phyloP scores from a whole-genome alignment of 1,140 invertebrate genomes.

The Aphaenogaster ashmeadi region DNA sequence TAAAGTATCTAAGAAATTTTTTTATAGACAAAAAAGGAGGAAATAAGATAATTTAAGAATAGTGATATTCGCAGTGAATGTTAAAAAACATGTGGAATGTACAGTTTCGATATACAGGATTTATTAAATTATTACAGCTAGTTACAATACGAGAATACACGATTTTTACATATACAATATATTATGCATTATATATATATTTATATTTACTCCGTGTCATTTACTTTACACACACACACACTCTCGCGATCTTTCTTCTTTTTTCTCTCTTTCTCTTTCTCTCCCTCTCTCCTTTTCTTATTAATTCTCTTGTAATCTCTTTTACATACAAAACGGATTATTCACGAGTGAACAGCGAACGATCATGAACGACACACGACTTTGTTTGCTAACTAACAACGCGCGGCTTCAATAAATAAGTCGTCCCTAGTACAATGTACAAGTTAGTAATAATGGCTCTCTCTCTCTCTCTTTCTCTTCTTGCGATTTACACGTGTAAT shows the following conservation, averaged over 20 bases:
- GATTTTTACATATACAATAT: slow-evolving; percentile 81
- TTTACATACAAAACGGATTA: slow-evolving; percentile 70
- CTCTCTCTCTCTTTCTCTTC: background rate
- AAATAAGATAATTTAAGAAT: background rate
- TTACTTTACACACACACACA: slow-evolving; percentile 54
- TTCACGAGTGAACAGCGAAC: slow-evolving; percentile 63
- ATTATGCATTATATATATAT: slow-evolving; percentile 69
- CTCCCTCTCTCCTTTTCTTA: slow-evolving; percentile 1
- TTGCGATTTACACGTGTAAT: slow-evolving; percentile 43
- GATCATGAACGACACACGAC: slow-evolving; percentile 54
- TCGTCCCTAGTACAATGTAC: slow-evolving; percentile 69
- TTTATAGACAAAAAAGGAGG: background rate
- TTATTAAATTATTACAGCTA: slow-evolving; percentile 83
- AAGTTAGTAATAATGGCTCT: slow-evolving; percentile 56
- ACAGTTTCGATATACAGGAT: slow-evolving; percentile 76
- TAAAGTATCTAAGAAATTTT: background rate
- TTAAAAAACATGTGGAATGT: background rate
- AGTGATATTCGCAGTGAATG: background rate
- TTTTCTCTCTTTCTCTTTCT: background rate
- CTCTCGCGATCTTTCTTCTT: slow-evolving; percentile 12
- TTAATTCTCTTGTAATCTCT: slow-evolving; percentile 45
- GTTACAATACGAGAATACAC: slow-evolving; percentile 82
- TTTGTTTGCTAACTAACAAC: slow-evolving; percentile 55
- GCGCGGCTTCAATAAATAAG: slow-evolving; percentile 61
- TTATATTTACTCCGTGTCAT: slow-evolving; percentile 52